Evolutionary conservation across 92 coral and sea anemone genomes (phyloP).

Genomic region (Epizoanthus fatuus): DNA sequence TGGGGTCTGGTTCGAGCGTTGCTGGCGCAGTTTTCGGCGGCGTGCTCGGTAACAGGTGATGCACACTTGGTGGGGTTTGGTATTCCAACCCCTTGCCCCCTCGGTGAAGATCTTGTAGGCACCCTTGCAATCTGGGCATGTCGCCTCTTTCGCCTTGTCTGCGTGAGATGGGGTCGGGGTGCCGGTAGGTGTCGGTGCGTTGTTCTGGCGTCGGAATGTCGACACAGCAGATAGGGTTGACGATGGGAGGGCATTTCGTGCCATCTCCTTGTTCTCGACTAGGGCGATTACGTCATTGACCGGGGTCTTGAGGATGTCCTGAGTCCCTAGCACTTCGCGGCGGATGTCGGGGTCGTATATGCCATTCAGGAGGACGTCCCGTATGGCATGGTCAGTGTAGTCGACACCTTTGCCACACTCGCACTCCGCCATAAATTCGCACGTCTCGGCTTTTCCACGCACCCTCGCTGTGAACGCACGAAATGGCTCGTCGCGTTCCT

Average conservation of each 20-base stretch:
- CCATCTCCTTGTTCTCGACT: slow-evolving; percentile 75
- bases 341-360: slow-evolving; percentile 60
- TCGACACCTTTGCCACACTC: not conserved
- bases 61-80: slow-evolving; percentile 63
- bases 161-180: slow-evolving; percentile 40
- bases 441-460: too few relatives aligned
- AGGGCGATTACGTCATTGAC: slow-evolving; percentile 66
- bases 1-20: slow-evolving; percentile 22
- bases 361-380: slow-evolving; percentile 65
- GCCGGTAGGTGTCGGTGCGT: slow-evolving; percentile 16
- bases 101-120: slow-evolving; percentile 66
- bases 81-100: slow-evolving; percentile 73
- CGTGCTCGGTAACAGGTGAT: slow-evolving; percentile 59
- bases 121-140: slow-evolving; percentile 60
- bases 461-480: too few relatives aligned
- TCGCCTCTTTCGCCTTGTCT: slow-evolving; percentile 46
- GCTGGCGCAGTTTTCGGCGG: slow-evolving; percentile 48
- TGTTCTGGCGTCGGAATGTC: slow-evolving; percentile 39
- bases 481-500: too few relatives aligned
- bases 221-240: slow-evolving; percentile 63
- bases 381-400: slow-evolving; percentile 66
- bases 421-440: too few relatives aligned
- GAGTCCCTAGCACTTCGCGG: slow-evolving; percentile 58
- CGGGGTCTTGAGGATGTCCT: slow-evolving; percentile 44
- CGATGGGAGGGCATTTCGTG: slow-evolving; percentile 78